These are phyloP conservation scores for Caradrina kadenii DNA, from an alignment of 2,888 invertebrate genomes.

Conservation along the genomic window DNA sequence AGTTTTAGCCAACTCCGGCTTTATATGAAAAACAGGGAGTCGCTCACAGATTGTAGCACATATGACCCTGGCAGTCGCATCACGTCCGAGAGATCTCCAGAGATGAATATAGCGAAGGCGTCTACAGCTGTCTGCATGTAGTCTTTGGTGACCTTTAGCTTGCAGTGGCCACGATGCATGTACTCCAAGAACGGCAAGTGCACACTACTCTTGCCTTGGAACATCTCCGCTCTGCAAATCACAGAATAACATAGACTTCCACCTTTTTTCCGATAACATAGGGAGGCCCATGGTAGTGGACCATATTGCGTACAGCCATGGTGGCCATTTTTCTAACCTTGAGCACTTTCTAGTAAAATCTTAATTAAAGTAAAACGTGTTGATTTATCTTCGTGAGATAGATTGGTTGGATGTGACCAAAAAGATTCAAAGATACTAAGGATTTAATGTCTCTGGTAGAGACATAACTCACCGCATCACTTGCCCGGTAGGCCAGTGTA, in stretches of 20 bases:
- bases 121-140: slow-evolving; percentile 86
- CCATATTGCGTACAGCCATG: no score
- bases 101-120: slow-evolving; percentile 81
- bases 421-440: not conserved
- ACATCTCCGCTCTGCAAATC: slow-evolving; percentile 75
- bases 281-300: no score
- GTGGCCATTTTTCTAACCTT: no score
- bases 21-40: not conserved
- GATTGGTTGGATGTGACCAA: not conserved
- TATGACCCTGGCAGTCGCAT: slow-evolving; percentile 75
- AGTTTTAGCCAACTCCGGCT: no score
- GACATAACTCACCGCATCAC: slow-evolving; percentile 64
- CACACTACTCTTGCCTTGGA: slow-evolving; percentile 74
- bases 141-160: slow-evolving; percentile 76
- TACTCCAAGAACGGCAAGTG: slow-evolving; percentile 75
- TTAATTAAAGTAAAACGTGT: no score
- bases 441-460: not conserved
- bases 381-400: not conserved
- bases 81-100: slow-evolving; percentile 77
- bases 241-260: not conserved
- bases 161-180: slow-evolving; percentile 74
- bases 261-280: no score
- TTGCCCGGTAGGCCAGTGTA: slow-evolving; percentile 69
- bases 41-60: slow-evolving; percentile 80
- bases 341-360: no score